Base-by-base conservation (phyloP, 2,888 invertebrate species). In the Metalampra italica region DNA sequence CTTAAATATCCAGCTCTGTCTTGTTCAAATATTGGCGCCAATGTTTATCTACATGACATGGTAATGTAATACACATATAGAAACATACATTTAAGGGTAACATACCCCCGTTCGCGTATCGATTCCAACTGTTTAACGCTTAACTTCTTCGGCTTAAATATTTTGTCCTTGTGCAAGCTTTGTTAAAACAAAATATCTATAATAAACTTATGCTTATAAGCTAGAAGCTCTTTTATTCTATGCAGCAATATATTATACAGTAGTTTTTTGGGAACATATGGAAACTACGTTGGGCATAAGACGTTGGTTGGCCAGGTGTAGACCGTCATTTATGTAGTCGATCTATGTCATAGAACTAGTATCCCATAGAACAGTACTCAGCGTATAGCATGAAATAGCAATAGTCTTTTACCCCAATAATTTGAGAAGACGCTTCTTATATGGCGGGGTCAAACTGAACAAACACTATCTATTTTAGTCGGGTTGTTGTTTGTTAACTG, bases 71-170 rank as follows among this genome's bases (percentile, higher is more conserved):
- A 66, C 64, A 71, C 60, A 67, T 58, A 58, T 55, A 58, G 45
- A 53, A 64, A 68, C 62, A 71, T 66, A 76, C 53, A 74, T 60
- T 69, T 50, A 61, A 50, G 70, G 68, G 66, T 53, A 56, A 85
- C 85, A 78, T 91, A 97, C 97, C 97, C 97, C 85, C 94, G 91
- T 82, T 96, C 95, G 74, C 95, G 93, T 62, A 98, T 93, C 64
- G 94, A 94, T 78, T 95, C 94, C 72, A 97, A 91, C 80, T 98
- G 98, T 78, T 95, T 95, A 74, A 94, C 93, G 64, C 93, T 95
- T 63, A 98, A 91, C 71, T 94, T 93, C 75, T 94, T 92, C 51
- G 96, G 94, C 78, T 96, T 78, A 81, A 78, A 83, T 59, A 75
- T 60, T 70, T 60, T 78, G 66, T 85, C 86, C 86, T 80, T 82